A percentile compares a stretch with the other conserved stretches of the same genome.
These are phyloP conservation scores for Mya arenaria DNA, from an alignment of 1,140 invertebrate genomes.

Conservation along the genomic window DNA sequence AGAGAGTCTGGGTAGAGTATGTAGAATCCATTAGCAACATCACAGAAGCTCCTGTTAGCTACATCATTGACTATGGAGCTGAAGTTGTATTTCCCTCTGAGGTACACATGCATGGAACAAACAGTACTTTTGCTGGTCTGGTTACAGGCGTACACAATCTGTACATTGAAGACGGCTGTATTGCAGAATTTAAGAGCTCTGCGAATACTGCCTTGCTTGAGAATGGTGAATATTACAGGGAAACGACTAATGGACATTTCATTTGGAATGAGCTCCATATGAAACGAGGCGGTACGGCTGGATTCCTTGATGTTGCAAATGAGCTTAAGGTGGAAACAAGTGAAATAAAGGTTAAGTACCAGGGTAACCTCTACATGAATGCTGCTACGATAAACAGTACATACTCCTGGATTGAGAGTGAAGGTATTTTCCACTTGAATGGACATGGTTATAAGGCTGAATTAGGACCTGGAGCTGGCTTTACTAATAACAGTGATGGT, in stretches of 20 bases:
- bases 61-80: conserved; percentile 66
- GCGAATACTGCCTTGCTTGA: conserved; percentile 68
- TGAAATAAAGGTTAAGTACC: conserved; percentile 68
- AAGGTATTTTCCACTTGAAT: conserved; percentile 69
- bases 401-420: conserved; percentile 70
- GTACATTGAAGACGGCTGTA: conserved; percentile 63
- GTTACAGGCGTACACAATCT: conserved; percentile 69
- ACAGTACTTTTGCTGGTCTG: conserved; percentile 68
- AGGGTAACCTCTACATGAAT: conserved; percentile 71
- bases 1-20: conserved; percentile 71
- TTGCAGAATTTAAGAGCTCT: conserved; percentile 65
- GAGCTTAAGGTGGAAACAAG: conserved; percentile 60
- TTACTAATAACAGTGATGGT: conserved; percentile 57
- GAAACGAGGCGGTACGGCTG: conserved; percentile 59
- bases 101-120: conserved; percentile 71
- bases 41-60: conserved; percentile 73
- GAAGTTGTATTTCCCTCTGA: conserved; percentile 70
- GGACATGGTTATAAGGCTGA: conserved; percentile 64
- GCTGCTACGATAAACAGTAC: conserved; percentile 67
- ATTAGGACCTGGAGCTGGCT: conserved; percentile 63
- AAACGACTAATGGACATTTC: conserved; percentile 67
- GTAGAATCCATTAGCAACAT: conserved; percentile 69
- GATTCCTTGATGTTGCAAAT: conserved; percentile 64
- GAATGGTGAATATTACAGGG: conserved; percentile 62
- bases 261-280: conserved; percentile 65